These are phyloP conservation scores for Andricus grossulariae DNA, from an alignment of 1,140 invertebrate genomes.

Conservation along the genomic window DNA sequence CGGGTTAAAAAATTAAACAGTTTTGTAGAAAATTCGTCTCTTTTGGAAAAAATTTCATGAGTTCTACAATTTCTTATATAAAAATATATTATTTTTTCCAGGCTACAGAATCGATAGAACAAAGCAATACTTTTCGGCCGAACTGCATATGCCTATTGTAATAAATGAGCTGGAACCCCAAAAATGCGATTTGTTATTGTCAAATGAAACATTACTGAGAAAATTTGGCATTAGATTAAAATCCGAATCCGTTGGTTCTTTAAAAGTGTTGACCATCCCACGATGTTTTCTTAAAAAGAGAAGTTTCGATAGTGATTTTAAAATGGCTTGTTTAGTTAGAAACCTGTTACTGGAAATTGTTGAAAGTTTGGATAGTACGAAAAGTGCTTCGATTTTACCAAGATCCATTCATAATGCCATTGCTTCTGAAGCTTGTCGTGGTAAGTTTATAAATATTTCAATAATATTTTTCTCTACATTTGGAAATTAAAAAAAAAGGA, in stretches of 20 bases:
- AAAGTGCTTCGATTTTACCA: conserved; percentile 58
- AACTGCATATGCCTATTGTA: conserved; percentile 58
- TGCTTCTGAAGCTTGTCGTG: conserved; percentile 71
- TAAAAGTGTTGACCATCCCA: conserved; percentile 63
- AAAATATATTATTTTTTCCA: conserved; percentile 45
- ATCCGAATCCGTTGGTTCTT: conserved; percentile 43
- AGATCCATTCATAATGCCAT: conserved; percentile 68
- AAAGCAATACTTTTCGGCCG: conserved; percentile 54
- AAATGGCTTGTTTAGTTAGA: conserved; percentile 52
- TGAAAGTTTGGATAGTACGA: conserved; percentile 50
- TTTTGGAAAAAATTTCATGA: no score
- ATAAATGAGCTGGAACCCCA: conserved; percentile 55
- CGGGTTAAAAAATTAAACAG: no score
- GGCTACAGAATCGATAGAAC: conserved; percentile 61
- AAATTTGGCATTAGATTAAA: conserved; percentile 64
- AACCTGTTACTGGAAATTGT: conserved; percentile 64
- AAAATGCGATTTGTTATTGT: conserved; percentile 49
- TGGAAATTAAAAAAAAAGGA: no score
- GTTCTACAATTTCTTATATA: conserved; percentile 33
- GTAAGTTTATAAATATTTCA: conserved; percentile 50
- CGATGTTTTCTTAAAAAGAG: conserved; percentile 64
- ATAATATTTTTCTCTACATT: no score
- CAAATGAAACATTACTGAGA: conserved; percentile 50
- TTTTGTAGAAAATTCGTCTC: no score
- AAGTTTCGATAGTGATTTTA: conserved; percentile 48